Base-by-base conservation (phyloP, 2,113 vertebrate genomes). In the Chionomys nivalis region DNA sequence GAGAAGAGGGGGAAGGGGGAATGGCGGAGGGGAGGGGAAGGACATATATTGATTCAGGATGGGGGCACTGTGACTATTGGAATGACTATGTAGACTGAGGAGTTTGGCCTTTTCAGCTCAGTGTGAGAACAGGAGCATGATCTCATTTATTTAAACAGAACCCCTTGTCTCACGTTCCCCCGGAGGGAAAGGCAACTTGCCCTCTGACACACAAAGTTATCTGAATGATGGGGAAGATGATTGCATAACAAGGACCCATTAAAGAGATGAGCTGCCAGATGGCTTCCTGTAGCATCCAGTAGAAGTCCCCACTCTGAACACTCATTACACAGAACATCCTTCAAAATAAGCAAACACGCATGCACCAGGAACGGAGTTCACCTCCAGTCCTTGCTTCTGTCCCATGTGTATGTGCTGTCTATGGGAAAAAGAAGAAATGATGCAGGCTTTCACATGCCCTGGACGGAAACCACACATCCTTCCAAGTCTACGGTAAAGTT, bases 401-500 rank as follows among this genome's bases (percentile, higher is more conserved):
- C 82, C 52, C 10, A 0, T 9, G 36, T 26, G 17, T 9, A 39
- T 61, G 47, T 3, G 14, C 70, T 94, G 94, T 88, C 47, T n/a
- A 61, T 63, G 39, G 78, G 36, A 90, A 26, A 39, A 92, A 82
- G 66, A 87, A 78, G 66, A 87, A 91, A 77, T 61, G 42, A 42
- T 5, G 47, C 3, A 9, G 7, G 76, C 68, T 90, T 83, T 89
- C 78, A 12, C 93, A 63, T 36, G 33, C 65, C 73, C 76, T 33
- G 63, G 49, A 21, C n/a, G 70, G 78, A 95, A 89, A 95, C 31
- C 42, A 88, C 10, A 61, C 36, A 47, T 66, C 19, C 61, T 93
- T 83, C 36, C 72, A 95, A 86, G 58, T 68, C 82, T 85, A 28
- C 0, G 9, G 89, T 87, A 82, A 90, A 96, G 68, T 72, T 77